Evolutionary conservation across 2,113 vertebrate genomes (phyloP).

Genomic region (Pedionomus torquatus): DNA sequence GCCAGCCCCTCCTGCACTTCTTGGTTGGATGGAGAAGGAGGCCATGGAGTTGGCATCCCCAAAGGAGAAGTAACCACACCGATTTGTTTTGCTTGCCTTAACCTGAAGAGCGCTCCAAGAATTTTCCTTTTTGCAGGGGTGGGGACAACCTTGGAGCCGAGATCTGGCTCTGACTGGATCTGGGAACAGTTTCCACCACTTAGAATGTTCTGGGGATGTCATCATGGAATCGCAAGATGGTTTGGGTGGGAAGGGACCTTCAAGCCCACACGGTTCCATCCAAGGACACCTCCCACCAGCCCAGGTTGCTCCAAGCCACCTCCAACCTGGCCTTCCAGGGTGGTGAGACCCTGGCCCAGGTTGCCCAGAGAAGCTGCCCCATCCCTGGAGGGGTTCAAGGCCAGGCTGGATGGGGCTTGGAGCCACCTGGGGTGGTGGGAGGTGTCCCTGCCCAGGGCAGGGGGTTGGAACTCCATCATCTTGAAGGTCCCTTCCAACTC

Average conservation of each 20-base stretch:
- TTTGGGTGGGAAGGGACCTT: neutral
- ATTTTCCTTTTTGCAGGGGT: neutral
- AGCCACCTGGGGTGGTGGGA: no score
- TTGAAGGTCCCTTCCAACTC: neutral
- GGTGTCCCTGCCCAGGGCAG: neutral
- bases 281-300: neutral
- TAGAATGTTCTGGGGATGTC: fast-evolving
- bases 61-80: neutral
- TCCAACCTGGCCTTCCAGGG: neutral
- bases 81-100: neutral
- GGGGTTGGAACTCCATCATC: no score
- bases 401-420: no score
- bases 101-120: neutral
- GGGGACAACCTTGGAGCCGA: neutral
- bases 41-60: fast-evolving
- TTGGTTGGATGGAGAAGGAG: neutral
- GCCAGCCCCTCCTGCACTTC: no score
- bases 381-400: no score
- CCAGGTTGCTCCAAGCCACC: neutral
- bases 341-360: neutral
- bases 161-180: fast-evolving
- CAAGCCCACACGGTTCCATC: neutral
- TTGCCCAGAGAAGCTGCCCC: no score
- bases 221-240: neutral
- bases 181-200: neutral